Percentiles rank a stretch among this genome's conserved stretches.
Evolutionary conservation across 2,888 invertebrate species (phyloP).

Genomic region (Sepiola atlantica): DNA sequence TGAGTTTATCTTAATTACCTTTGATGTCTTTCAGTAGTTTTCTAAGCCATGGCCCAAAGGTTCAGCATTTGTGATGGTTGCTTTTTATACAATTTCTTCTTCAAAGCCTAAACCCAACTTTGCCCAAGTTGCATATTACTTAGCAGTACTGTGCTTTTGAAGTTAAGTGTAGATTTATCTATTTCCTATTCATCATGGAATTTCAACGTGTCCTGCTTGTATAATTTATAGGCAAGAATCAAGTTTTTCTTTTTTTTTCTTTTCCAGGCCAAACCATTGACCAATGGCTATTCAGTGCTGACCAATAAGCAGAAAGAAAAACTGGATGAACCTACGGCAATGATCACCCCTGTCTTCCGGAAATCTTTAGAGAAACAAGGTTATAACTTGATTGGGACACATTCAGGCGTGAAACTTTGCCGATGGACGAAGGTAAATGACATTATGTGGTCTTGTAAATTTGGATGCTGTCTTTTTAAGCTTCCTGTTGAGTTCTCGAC

Average conservation of each 20-base stretch:
- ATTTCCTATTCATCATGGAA: no score
- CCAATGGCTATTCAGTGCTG: constrained; percentile 15
- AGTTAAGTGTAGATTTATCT: no score
- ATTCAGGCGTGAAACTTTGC: constrained; percentile 80
- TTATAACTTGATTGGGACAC: constrained; percentile 78
- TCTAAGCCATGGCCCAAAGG: background rate
- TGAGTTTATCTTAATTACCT: background rate
- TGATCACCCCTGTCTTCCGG: constrained; percentile 78
- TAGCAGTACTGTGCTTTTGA: no score
- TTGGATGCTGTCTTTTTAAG: no score
- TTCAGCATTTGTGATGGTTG: background rate
- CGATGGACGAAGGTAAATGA: constrained; percentile 79
- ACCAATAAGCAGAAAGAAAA: constrained; percentile 40
- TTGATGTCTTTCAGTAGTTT: background rate
- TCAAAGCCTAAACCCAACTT: no score
- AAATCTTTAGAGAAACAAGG: constrained; percentile 79
- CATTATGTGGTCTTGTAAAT: background rate
- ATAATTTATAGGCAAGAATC: background rate
- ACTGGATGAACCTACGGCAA: constrained; percentile 74
- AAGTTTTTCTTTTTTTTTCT: background rate
- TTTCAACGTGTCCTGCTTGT: no score
- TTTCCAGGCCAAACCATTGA: background rate
- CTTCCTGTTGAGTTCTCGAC: no score
- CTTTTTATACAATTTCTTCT: background rate
- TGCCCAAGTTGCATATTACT: no score